Percentiles rank a stretch among this genome's conserved stretches.
Conservation (phyloP, 92 coral and sea anemone species). For the Paragorgia papillata region DNA sequence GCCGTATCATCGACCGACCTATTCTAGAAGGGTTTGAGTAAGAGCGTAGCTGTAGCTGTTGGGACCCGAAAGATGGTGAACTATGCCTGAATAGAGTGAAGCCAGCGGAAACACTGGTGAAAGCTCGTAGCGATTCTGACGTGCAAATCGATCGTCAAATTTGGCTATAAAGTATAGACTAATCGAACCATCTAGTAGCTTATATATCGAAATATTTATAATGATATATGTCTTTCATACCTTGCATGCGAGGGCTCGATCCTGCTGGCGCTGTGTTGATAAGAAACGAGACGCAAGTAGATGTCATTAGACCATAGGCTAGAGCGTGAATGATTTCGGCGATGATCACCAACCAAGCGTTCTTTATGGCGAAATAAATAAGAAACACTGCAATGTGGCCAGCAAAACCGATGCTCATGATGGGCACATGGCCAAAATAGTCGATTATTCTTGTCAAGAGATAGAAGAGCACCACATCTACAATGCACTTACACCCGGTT, state of each 20-base stretch:
- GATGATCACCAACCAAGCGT: conserved; percentile 23
- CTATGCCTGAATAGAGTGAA: too few relatives aligned
- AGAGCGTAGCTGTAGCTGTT: too few relatives aligned
- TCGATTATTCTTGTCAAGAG: neutral
- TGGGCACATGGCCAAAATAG: conserved; percentile 18
- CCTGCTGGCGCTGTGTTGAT: conserved; percentile 33
- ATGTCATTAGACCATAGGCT: conserved; percentile 8
- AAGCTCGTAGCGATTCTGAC: too few relatives aligned
- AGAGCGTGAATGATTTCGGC: conserved; percentile 21
- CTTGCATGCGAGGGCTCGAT: conserved; percentile 43
- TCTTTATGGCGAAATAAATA: conserved; percentile 22
- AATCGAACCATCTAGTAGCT: too few relatives aligned
- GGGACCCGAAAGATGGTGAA: too few relatives aligned
- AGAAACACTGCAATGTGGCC: conserved; percentile 66
- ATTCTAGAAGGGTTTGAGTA: too few relatives aligned
- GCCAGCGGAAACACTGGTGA: too few relatives aligned
- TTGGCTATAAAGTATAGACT: too few relatives aligned
- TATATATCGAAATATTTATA: too few relatives aligned
- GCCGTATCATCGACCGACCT: too few relatives aligned
- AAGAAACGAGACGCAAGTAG: conserved; percentile 27
- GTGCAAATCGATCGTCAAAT: too few relatives aligned
- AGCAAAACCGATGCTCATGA: conserved; percentile 54
- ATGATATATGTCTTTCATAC: conserved; percentile 7
- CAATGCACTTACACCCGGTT: conserved; percentile 24
- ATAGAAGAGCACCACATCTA: conserved; percentile 4